A percentile compares a stretch with the other conserved stretches of the same genome.
Conservation (phyloP, 2,888 invertebrate genomes). For the Drosophila recens region DNA sequence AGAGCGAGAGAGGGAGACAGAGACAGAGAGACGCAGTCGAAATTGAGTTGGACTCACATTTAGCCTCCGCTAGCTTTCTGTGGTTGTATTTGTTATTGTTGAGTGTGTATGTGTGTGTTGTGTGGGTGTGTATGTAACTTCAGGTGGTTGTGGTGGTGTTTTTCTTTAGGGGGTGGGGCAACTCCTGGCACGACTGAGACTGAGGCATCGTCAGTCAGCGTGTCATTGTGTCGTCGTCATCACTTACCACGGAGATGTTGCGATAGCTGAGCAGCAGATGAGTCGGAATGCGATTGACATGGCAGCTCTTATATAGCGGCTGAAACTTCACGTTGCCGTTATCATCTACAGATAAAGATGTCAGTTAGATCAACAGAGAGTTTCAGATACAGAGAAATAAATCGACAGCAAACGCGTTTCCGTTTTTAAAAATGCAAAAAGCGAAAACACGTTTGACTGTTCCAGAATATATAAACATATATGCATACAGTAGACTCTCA, state of each 20-base stretch:
- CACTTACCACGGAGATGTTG: slow-evolving; percentile 91
- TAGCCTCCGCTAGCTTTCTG: slow-evolving; percentile 52
- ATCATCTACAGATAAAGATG: slow-evolving; percentile 87
- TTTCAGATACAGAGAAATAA: background rate
- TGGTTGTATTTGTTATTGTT: slow-evolving; percentile 15
- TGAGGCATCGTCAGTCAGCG: slow-evolving; percentile 36
- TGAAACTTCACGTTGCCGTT: slow-evolving; percentile 88
- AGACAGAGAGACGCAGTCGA: slow-evolving; percentile 49
- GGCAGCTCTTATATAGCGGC: slow-evolving; percentile 91
- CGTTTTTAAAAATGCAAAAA: background rate
- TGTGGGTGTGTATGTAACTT: slow-evolving; percentile 12
- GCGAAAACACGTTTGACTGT: slow-evolving; percentile 4
- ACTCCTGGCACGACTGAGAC: slow-evolving; percentile 52
- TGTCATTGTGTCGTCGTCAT: slow-evolving; percentile 38
- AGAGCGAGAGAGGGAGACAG: slow-evolving; percentile 26
- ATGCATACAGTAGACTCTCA: slow-evolving; percentile 5
- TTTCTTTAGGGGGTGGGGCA: slow-evolving; percentile 16
- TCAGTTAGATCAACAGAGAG: slow-evolving; percentile 51
- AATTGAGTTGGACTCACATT: slow-evolving; percentile 57
- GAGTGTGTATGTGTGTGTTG: slow-evolving; percentile 18
- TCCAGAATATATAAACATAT: background rate
- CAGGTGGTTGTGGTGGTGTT: slow-evolving; percentile 22
- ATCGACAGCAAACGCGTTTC: background rate
- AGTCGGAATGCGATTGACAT: slow-evolving; percentile 89
- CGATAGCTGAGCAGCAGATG: slow-evolving; percentile 90